A percentile compares a stretch with the other conserved stretches of the same genome.
phyloP scores from a whole-genome alignment of 2,113 vertebrate species.

The Prietella phreatophila region DNA sequence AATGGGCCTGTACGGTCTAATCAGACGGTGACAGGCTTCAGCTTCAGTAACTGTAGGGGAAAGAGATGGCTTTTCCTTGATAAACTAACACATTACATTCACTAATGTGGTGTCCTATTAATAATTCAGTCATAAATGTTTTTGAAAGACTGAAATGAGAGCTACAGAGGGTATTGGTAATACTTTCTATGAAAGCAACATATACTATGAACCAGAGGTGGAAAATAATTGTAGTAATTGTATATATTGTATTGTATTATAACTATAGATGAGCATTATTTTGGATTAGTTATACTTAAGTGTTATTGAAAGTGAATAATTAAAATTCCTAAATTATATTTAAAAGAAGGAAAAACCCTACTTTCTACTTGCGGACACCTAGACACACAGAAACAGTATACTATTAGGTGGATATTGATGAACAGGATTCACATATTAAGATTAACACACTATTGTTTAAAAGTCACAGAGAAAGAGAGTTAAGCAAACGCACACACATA shows the following conservation, averaged over 20 bases:
- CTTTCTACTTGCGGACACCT: no score
- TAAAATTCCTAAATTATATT: no score
- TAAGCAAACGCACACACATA: no score
- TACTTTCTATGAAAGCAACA: neutral
- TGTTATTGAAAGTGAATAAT: no score
- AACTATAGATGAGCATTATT: neutral
- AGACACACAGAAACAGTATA: no score
- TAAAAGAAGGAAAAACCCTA: no score
- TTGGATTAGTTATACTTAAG: neutral
- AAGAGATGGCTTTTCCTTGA: neutral
- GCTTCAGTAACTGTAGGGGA: neutral
- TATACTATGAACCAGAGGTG: neutral
- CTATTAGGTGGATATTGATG: no score
- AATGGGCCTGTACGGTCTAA: constrained; percentile 54
- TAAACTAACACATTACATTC: neutral
- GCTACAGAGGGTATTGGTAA: neutral
- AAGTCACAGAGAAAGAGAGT: no score
- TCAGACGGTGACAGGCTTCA: constrained; percentile 3
- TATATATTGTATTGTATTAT: neutral
- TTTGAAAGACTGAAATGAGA: neutral
- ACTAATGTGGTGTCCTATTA: neutral
- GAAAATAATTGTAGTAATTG: neutral
- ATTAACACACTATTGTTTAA: no score
- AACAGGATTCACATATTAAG: no score
- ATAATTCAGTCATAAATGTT: neutral